These are phyloP conservation scores for Danio albolineatus DNA, from an alignment of 2,797 vertebrate genomes.

Conservation along the genomic window DNA sequence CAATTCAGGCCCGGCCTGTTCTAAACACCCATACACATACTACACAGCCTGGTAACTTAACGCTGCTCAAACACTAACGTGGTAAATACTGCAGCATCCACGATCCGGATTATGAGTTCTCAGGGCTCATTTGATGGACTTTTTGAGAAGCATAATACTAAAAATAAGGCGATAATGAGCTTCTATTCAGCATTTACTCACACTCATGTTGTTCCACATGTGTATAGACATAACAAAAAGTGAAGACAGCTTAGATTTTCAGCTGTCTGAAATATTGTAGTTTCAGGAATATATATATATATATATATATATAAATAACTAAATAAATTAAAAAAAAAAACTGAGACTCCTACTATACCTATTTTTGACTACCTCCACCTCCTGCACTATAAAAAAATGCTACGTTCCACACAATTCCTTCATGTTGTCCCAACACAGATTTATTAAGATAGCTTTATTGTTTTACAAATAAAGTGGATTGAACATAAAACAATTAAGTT, in stretches of 20 bases:
- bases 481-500: no score
- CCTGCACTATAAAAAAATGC: no score
- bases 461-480: no score
- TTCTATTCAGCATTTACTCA: not conserved
- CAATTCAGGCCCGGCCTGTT: conserved; percentile 17
- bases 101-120: not conserved
- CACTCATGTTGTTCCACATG: not conserved
- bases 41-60: conserved; percentile 4
- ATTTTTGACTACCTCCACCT: no score
- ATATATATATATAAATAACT: no score
- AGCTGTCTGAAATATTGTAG: not conserved
- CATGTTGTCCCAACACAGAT: no score
- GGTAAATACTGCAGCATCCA: conserved; percentile 6
- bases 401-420: no score
- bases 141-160: not conserved
- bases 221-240: not conserved
- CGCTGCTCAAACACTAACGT: not conserved
- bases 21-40: conserved; percentile 26
- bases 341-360: no score
- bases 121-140: not conserved
- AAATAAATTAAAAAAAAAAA: no score
- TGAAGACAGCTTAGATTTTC: not conserved
- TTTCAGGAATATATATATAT: no score
- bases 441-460: no score
- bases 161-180: not conserved